Base-by-base conservation (phyloP, 2,113 vertebrate species). In the Edolisoma coerulescens region DNA sequence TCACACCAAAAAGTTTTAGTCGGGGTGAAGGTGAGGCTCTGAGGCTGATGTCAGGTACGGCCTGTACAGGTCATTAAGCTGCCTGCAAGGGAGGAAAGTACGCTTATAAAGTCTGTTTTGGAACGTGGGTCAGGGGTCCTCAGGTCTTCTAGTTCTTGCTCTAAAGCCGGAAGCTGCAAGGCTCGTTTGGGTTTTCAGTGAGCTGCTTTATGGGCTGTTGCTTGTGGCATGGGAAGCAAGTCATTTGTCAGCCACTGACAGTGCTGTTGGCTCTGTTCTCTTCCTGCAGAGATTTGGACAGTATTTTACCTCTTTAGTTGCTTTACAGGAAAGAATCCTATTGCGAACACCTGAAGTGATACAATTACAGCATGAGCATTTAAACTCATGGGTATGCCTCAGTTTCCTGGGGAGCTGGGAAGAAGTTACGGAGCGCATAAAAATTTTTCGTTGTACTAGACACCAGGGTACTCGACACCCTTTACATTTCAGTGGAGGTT, bases 151-250 rank as follows among this genome's bases (percentile, higher is more conserved):
- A 47, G 79, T 75, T 73, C 60, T 71, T 65, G 49, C 65, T 86
- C 28, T 35, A 49, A 92, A 69, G 69, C 54, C n/a, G n/a, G 61
- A 64, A 84, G 50, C 59, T 94, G 68, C 64, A 30, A 77, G 73
- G 44, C 65, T 84, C 85, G 18, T 91, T 79, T 84, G 44, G 33
- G 21, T 65, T 93, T 96, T 92, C 78, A 39, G 45, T 64, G 44
- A 87, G 75, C 52, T 93, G 78, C 78, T 93, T 92, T 71, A 82
- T 84, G 81, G 81, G 26, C 60, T 93, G 54, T 77, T 96, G 61
- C 45, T 28, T 63, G 45, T 65, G 74, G 81, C 64, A 74, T 50
- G 26, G 47, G 75, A 96, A 93, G 22, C 65, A 64, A 85, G n/a
- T 44, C 0, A 91, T 93, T 73, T 75, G 54, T 90, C 78, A 87